phyloP scores from a whole-genome alignment of 1,140 invertebrate species.

The Drosophila santomea region DNA sequence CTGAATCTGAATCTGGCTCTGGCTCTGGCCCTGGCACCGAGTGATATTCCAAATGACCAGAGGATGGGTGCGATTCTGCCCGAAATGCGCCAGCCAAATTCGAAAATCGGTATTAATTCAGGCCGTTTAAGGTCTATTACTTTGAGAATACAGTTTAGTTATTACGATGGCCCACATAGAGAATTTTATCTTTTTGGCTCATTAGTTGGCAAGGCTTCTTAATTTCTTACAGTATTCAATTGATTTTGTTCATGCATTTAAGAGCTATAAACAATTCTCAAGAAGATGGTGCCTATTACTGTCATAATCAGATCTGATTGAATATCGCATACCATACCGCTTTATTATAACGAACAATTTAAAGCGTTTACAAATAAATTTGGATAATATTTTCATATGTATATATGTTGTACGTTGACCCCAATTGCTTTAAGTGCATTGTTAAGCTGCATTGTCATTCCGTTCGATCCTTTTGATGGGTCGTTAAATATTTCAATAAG shows the following conservation, averaged over 20 bases:
- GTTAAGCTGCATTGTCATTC: conserved; percentile 9
- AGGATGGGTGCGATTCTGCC: conserved; percentile 11
- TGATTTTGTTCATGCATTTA: no score
- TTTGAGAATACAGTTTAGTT: neutral
- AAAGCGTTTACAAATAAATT: no score
- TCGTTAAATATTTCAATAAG: conserved; percentile 69
- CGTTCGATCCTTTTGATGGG: conserved; percentile 24
- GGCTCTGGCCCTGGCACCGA: conserved; percentile 7
- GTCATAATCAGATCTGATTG: no score
- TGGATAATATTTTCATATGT: neutral
- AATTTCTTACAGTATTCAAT: no score
- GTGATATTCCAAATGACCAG: conserved; percentile 53
- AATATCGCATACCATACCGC: no score
- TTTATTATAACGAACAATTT: no score
- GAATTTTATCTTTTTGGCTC: no score
- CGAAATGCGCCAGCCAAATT: conserved; percentile 50
- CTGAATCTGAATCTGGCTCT: conserved; percentile 9
- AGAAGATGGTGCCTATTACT: no score
- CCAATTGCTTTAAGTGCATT: conserved; percentile 7
- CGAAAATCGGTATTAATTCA: conserved; percentile 72
- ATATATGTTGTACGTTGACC: neutral
- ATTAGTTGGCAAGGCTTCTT: no score
- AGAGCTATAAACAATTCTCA: no score
- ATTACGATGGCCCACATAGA: neutral
- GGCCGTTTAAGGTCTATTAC: conserved; percentile 46